phyloP scores from a whole-genome alignment of 2,888 invertebrate genomes.

The Carabus problematicus region DNA sequence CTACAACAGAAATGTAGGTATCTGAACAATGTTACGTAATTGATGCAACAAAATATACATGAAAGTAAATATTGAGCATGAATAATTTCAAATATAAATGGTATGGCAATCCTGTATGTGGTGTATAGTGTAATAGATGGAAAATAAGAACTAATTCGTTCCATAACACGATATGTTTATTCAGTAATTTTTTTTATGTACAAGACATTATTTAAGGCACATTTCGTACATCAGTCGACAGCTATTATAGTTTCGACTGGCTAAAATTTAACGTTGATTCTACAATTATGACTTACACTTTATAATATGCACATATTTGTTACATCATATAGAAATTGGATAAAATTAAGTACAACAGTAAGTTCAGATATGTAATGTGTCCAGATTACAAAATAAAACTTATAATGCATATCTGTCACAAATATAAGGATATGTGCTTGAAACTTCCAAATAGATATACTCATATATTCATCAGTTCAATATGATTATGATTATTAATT shows the following conservation, averaged over 20 bases:
- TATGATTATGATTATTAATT: background rate
- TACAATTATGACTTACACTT: conserved; percentile 31
- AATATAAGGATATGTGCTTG: conserved; percentile 12
- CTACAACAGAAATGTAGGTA: too few species aligned
- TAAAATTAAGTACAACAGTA: conserved; percentile 40
- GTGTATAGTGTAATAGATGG: background rate
- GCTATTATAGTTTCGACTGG: conserved; percentile 21
- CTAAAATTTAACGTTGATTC: conserved; percentile 10
- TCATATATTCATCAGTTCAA: too few species aligned
- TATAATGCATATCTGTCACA: conserved; percentile 7
- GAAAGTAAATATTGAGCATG: too few species aligned
- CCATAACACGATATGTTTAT: conserved; percentile 43
- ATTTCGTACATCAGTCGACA: conserved; percentile 33
- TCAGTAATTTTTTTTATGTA: conserved; percentile 51
- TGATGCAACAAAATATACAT: too few species aligned
- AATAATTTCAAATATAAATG: too few species aligned
- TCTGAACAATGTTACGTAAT: too few species aligned
- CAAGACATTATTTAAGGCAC: conserved; percentile 43
- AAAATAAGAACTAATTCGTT: background rate
- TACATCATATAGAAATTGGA: conserved; percentile 25
- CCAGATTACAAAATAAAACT: conserved; percentile 2
- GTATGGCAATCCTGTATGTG: too few species aligned
- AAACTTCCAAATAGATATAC: too few species aligned
- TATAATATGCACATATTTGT: conserved; percentile 37
- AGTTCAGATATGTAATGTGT: conserved; percentile 21